Percentiles rank a stretch among this genome's conserved stretches.
Conservation (phyloP, 2,113 vertebrate species). For the Progne subis region DNA sequence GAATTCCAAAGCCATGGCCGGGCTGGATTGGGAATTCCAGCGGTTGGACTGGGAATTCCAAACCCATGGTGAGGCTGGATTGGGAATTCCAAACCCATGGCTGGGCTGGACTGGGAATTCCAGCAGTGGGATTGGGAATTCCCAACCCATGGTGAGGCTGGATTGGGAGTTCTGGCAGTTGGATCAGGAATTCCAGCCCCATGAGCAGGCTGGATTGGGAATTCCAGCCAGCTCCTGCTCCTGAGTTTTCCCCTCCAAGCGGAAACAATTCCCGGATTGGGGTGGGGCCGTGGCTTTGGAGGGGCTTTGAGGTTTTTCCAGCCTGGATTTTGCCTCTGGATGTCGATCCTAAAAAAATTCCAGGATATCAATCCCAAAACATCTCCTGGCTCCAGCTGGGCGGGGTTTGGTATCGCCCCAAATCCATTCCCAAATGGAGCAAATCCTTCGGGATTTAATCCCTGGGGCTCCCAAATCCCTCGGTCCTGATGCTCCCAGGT, state of each 20-base stretch:
- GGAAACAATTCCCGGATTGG: background rate
- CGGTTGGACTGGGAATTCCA: background rate
- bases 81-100: fast-evolving
- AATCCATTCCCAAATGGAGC: fast-evolving
- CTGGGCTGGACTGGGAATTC: background rate
- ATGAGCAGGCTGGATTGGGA: background rate
- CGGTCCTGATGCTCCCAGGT: fast-evolving
- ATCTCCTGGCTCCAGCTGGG: background rate
- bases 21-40: background rate
- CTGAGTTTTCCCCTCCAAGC: fast-evolving
- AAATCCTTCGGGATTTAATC: background rate
- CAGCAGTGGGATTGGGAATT: no score
- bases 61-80: fast-evolving
- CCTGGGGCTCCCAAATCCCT: background rate
- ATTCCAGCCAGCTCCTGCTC: background rate
- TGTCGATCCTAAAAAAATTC: background rate
- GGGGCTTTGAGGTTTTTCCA: background rate
- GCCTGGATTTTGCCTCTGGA: background rate
- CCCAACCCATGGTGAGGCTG: background rate
- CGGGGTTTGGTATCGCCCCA: fast-evolving
- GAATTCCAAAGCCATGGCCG: no score
- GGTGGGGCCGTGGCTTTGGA: background rate
- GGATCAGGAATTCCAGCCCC: background rate
- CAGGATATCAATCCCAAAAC: background rate
- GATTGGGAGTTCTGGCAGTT: background rate